These are phyloP conservation scores for Zelostemma sp. DNA, from an alignment of 1,140 invertebrate species.

Conservation along the genomic window DNA sequence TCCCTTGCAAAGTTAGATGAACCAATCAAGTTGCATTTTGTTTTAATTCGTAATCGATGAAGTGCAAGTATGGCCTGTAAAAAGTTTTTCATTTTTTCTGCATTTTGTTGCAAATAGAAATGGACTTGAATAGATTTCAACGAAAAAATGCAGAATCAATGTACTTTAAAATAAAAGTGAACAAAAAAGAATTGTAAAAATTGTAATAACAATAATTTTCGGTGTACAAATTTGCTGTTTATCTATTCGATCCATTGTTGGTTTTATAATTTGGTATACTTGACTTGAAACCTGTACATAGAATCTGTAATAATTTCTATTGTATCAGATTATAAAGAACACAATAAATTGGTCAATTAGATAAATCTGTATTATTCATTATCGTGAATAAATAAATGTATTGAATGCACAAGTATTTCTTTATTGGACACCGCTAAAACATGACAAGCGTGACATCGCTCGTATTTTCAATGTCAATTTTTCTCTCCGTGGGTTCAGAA, in stretches of 20 bases:
- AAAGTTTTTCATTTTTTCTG: not conserved
- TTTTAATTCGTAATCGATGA: too few species aligned
- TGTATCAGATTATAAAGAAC: conserved; percentile 3
- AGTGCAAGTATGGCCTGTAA: too few species aligned
- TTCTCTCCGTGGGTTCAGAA: conserved; percentile 27
- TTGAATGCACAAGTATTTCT: too few species aligned
- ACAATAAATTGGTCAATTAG: conserved; percentile 2
- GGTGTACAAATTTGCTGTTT: not conserved
- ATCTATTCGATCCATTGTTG: not conserved
- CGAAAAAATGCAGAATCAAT: not conserved
- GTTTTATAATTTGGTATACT: conserved; percentile 4
- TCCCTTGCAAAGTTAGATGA: too few species aligned
- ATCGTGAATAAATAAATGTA: too few species aligned
- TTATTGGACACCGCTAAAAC: conserved; percentile 5
- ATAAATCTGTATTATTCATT: too few species aligned
- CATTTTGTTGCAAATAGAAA: not conserved
- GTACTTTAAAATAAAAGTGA: not conserved
- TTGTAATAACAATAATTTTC: not conserved
- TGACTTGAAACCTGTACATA: not conserved
- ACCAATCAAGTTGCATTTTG: not conserved
- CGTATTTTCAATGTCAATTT: conserved; percentile 33
- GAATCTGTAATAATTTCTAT: not conserved
- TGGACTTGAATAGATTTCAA: too few species aligned
- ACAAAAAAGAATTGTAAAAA: not conserved
- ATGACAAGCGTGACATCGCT: conserved; percentile 31